Evolutionary conservation across 2,113 vertebrate genomes (phyloP).

Genomic region (Sturnira hondurensis): DNA sequence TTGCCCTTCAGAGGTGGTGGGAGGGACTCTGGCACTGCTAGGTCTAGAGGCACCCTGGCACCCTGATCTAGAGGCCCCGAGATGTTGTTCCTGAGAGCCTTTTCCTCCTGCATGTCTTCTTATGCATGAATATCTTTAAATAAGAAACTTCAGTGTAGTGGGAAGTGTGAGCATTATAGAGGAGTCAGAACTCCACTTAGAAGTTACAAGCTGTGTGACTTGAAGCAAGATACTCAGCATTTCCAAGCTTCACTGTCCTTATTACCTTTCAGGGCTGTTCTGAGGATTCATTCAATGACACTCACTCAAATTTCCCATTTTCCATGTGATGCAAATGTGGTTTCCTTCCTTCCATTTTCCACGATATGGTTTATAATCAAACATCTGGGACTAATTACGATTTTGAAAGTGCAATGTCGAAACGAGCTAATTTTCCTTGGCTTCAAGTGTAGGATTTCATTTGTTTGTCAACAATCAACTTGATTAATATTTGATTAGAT

Average conservation of each 20-base stretch:
- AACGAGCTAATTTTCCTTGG: conserved; percentile 40
- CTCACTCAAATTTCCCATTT: not conserved
- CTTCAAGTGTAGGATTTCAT: not conserved
- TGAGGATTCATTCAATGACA: conserved; percentile 3
- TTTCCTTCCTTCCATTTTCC: conserved; percentile 31
- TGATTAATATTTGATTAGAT: conserved; percentile 59
- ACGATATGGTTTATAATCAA: conserved; percentile 52
- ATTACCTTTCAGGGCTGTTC: not conserved
- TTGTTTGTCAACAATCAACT: conserved; percentile 44
- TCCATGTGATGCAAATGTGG: not conserved
- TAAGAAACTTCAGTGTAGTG: not conserved
- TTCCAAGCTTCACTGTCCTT: not conserved
- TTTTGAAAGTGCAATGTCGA: conserved; percentile 31
- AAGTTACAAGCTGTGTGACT: not conserved
- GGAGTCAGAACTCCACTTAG: not conserved
- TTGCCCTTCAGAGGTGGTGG: not conserved
- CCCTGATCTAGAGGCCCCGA: not conserved
- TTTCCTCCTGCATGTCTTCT: not conserved
- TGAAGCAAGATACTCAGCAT: not conserved
- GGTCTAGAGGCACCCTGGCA: too few species aligned
- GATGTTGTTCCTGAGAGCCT: not conserved
- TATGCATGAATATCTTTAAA: not conserved
- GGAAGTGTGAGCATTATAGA: not conserved
- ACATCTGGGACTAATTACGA: conserved; percentile 53
- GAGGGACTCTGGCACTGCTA: not conserved